Evolutionary conservation across 1,140 invertebrate species (phyloP), one percentile per base, ranked within the genome.

Genomic region (Tetramorium simillimum): DNA sequence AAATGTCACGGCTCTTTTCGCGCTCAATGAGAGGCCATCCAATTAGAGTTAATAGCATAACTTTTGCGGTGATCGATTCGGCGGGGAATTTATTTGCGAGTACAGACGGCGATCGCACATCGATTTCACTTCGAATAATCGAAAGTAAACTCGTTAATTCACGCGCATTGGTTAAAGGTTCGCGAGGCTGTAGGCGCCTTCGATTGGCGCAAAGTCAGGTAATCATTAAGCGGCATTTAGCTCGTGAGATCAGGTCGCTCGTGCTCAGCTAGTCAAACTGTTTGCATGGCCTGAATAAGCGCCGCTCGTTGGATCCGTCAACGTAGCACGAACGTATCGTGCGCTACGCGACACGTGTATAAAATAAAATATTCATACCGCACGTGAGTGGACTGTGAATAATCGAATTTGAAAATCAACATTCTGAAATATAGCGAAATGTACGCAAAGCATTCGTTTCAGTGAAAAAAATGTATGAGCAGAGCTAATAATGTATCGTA

Each of bases 141-240:
- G 10, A 85, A 63, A 46, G 21, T 78, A 78, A 85, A 85, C 73
- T 78, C 33, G 73, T 85, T 85, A 85, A 33, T 2, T 37, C 37
- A 67, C 33, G 12, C 33, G 86, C 21, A 6, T 10, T 10, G n/a
- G 0, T 60, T 51, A 24, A 16, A 88, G 65, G 65, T 72, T 40
- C 53, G 3, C n/a, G 14, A 5, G 6, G 37, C 60, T 60, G 56
- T 65, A 43, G 51, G n/a, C 40, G 49, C n/a, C 56, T 85, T 73
- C 69, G 65, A 88, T 89, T 88, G 78, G 37, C 24, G 37, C 12
- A 1, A n/a, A 88, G 72, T 51, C 40, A 70, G 40, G 28, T 51
- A 77, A 85, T 88, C 88, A 58, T 70, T 58, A 43, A 70, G 49
- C 40, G 18, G 21, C 37, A 43, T 85, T 78, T 65, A 46, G 33